Percentiles rank a stretch among this genome's conserved stretches.
Evolutionary conservation across 2,797 vertebrate species (phyloP).

Genomic region (Pangasius macronema): DNA sequence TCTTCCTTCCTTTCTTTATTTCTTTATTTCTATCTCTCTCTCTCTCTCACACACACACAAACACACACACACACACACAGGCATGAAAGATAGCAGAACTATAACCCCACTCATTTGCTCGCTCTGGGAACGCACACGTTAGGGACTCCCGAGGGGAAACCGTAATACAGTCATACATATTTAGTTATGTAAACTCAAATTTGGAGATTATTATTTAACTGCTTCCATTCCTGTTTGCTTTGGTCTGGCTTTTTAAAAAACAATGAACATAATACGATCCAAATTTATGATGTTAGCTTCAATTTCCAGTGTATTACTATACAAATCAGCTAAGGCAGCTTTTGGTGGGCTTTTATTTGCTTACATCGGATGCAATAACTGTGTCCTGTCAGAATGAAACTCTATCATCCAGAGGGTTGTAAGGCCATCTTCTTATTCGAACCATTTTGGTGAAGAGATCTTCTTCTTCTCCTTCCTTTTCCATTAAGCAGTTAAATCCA

Average conservation of each 20-base stretch:
- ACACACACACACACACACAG: neutral
- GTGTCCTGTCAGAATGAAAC: constrained; percentile 3
- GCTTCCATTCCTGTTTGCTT: neutral
- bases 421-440: neutral
- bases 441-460: neutral
- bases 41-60: neutral
- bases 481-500: constrained; percentile 2
- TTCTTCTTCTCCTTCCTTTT: neutral
- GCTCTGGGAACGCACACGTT: neutral
- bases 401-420: neutral
- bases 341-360: neutral
- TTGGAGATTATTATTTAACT: constrained; percentile 1
- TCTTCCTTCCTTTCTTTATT: neutral
- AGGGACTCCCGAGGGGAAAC: neutral
- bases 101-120: neutral
- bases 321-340: neutral
- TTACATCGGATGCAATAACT: neutral
- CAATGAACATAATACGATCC: neutral
- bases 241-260: neutral
- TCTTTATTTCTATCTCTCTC: neutral
- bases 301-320: neutral
- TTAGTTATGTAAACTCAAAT: neutral
- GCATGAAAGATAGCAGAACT: neutral
- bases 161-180: neutral
- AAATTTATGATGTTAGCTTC: neutral